phyloP scores from a whole-genome alignment of 2,797 vertebrate genomes.

The Zalophus californianus region DNA sequence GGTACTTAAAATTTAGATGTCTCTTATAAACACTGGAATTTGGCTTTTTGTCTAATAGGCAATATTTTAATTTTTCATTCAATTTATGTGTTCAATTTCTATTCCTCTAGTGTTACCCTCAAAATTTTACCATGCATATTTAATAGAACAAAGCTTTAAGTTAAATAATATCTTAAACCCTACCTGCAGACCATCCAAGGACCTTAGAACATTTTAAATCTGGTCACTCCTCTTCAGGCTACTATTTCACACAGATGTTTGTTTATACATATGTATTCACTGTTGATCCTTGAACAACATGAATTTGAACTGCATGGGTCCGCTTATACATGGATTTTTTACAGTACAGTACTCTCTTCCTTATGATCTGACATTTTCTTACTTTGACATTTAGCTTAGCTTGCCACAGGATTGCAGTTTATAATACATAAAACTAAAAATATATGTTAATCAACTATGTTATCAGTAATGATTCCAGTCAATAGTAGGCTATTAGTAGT shows the following conservation, averaged over 20 bases:
- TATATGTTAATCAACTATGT: not conserved
- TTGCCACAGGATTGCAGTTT: not conserved
- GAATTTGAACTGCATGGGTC: not conserved
- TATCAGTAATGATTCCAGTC: not conserved
- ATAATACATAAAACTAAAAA: not conserved
- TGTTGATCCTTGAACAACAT: not conserved
- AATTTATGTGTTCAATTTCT: slow-evolving; percentile 20
- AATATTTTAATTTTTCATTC: slow-evolving; percentile 39
- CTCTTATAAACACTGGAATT: not conserved
- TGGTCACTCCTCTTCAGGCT: not conserved
- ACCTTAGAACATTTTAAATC: not conserved
- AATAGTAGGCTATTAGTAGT: not conserved
- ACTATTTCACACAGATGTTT: not conserved
- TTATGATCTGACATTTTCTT: not conserved
- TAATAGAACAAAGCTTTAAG: slow-evolving; percentile 17
- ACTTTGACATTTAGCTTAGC: not conserved
- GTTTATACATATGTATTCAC: not conserved
- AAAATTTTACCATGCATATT: not conserved
- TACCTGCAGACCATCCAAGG: not conserved
- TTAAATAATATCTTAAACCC: not conserved
- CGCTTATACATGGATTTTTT: not conserved
- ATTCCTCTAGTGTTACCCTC: slow-evolving; percentile 13
- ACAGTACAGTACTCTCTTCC: not conserved
- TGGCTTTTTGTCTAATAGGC: not conserved
- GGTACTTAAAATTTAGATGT: not conserved